Percentiles rank a stretch among this genome's conserved stretches.
Conservation (phyloP, 1,140 invertebrate genomes). For the Phymastichus coffea region DNA sequence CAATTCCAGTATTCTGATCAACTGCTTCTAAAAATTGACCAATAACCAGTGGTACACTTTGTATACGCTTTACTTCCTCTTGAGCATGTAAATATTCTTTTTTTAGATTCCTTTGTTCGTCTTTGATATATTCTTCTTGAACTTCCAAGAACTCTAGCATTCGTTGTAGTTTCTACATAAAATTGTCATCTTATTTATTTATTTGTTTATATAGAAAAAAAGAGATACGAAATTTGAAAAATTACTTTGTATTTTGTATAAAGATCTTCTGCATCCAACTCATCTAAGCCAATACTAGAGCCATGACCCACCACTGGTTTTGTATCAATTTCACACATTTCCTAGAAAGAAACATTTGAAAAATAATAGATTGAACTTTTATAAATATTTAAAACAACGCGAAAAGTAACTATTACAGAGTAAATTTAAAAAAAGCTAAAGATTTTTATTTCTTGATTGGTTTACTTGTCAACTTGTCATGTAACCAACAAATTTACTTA, state of each 20-base stretch:
- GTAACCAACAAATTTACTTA: constrained; percentile 2
- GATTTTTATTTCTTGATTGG: background rate
- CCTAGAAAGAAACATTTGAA: constrained; percentile 51
- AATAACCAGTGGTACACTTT: constrained; percentile 96
- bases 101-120: constrained; percentile 96
- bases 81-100: constrained; percentile 98
- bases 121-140: constrained; percentile 98
- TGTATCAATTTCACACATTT: constrained; percentile 62
- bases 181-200: constrained; percentile 2
- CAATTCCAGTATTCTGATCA: constrained; percentile 96
- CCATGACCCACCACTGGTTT: constrained; percentile 60
- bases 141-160: constrained; percentile 96
- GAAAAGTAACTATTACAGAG: background rate
- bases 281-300: constrained; percentile 65
- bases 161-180: constrained; percentile 83
- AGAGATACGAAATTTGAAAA: background rate
- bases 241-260: constrained; percentile 91
- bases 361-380: constrained; percentile 3
- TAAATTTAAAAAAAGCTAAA: constrained; percentile 1
- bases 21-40: constrained; percentile 98
- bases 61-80: constrained; percentile 96
- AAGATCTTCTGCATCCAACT: constrained; percentile 84
- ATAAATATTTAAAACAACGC: background rate
- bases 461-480: background rate
- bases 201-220: background rate